Percentiles rank a stretch among this genome's conserved stretches.
Evolutionary conservation across 1,140 invertebrate species (phyloP).

Genomic region (Thaumetopoea pityocampa): DNA sequence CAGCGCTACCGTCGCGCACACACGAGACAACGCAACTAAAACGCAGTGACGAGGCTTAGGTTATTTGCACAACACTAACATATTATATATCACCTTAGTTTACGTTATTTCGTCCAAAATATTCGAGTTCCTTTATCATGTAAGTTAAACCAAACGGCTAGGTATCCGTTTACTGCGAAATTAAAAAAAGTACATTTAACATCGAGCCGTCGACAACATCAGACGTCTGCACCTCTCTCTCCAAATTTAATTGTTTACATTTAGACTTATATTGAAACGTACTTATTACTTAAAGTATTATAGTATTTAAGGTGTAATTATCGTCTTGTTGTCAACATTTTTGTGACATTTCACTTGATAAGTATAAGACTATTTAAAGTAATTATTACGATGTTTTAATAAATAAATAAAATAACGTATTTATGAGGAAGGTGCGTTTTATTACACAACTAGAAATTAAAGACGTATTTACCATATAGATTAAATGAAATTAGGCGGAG

Average conservation of each 20-base stretch:
- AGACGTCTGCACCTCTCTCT: conserved; percentile 39
- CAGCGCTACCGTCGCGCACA: conserved; percentile 15
- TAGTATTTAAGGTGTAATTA: conserved; percentile 48
- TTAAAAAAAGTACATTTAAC: conserved; percentile 17
- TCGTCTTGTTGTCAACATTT: conserved; percentile 60
- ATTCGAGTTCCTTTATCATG: conserved; percentile 47
- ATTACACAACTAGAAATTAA: no score
- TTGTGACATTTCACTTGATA: conserved; percentile 60
- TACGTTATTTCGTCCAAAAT: conserved; percentile 61
- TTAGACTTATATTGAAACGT: conserved; percentile 37
- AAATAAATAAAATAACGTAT: conserved; percentile 67
- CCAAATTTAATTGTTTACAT: conserved; percentile 34
- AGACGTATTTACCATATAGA: no score
- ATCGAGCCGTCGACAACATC: conserved; percentile 17
- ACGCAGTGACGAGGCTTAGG: conserved; percentile 28
- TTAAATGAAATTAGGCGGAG: no score
- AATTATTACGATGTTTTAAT: conserved; percentile 63
- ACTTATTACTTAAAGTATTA: conserved; percentile 64
- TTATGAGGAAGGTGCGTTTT: conserved; percentile 61
- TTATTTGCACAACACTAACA: conserved; percentile 10
- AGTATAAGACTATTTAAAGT: conserved; percentile 47
- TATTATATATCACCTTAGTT: conserved; percentile 24
- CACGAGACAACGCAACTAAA: conserved; percentile 13
- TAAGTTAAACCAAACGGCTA: conserved; percentile 12
- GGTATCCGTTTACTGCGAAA: conserved; percentile 31